Conservation (phyloP, 2,888 invertebrate species). For the Diarsia dahlii region DNA sequence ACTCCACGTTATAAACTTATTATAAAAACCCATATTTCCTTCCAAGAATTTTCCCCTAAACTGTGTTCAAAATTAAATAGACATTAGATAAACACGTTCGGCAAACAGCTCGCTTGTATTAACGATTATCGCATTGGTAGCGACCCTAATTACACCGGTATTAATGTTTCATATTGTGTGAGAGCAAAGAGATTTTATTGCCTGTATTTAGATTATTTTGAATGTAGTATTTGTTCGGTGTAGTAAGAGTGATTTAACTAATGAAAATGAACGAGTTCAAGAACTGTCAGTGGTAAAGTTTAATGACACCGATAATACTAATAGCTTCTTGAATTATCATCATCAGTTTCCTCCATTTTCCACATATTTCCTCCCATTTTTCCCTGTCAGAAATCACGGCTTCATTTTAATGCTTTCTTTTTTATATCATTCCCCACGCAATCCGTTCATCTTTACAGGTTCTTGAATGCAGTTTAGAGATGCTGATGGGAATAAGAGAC, state of each 20-base stretch:
- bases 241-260: not conserved
- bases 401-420: no score
- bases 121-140: slow-evolving; percentile 47
- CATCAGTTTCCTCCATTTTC: no score
- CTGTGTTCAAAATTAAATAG: slow-evolving; percentile 37
- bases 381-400: no score
- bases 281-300: not conserved
- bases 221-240: slow-evolving; percentile 14
- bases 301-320: no score
- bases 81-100: slow-evolving; percentile 46
- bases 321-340: not conserved
- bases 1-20: not conserved
- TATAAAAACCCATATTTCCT: slow-evolving; percentile 21
- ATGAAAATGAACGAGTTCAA: not conserved
- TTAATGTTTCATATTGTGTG: slow-evolving; percentile 36
- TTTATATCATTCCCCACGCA: no score
- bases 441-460: no score
- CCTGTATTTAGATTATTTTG: slow-evolving; percentile 34
- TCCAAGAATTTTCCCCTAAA: slow-evolving; percentile 31
- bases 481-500: no score
- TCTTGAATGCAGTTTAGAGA: no score
- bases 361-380: no score
- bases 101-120: slow-evolving; percentile 35
- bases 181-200: slow-evolving; percentile 40
- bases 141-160: slow-evolving; percentile 44